Base-by-base conservation (phyloP, 2,888 invertebrate genomes). In the Agrypnus murinus region DNA sequence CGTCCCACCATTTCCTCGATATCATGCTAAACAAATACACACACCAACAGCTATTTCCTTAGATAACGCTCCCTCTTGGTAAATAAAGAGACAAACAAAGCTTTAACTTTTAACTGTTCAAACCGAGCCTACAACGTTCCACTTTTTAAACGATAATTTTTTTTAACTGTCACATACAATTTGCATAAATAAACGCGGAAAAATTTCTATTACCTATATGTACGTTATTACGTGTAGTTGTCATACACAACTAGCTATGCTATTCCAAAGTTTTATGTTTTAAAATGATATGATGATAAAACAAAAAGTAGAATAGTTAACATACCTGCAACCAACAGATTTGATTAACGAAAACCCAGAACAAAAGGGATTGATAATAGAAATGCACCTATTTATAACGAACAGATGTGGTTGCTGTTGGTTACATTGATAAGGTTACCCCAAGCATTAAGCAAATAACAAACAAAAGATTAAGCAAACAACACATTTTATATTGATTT, bases 11-110 rank as follows among this genome's bases (percentile, higher is more conserved):
- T 67, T 67, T 67, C 67, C 60, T 59, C 25, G 50, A 53, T 67
- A 60, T 53, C 66, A 48, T 34, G 46, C 59, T 46, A 45, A 65
- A 40, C 74, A 74, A 65, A 69, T 65, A 73, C 66, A 36, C 3
- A 58, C 48, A 55, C 78, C 77, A 79, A 79, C 77, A 79, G 78
- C 77, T 79, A 78, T 78, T 80, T 80, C 80, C 80, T 78, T 65
- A 78, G 79, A 79, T 80, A 81, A 81, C 79, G 77, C 72, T 74
- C 76, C 76, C 77, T 78, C 71, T 71, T 75, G 65, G 75, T 73
- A 77, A 74, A 71, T 72, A 70, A 38, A 50, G n/a, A 38, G 15
- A 62, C 40, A n/a, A 53, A 64, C 53, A 60, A 19, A 12, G 32
- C 50, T 25, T 25, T 36, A 40, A 36, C 31, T 25, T 57, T 63